Conservation (phyloP, 2,797 vertebrate species). For the Sebastes hubbsi region DNA sequence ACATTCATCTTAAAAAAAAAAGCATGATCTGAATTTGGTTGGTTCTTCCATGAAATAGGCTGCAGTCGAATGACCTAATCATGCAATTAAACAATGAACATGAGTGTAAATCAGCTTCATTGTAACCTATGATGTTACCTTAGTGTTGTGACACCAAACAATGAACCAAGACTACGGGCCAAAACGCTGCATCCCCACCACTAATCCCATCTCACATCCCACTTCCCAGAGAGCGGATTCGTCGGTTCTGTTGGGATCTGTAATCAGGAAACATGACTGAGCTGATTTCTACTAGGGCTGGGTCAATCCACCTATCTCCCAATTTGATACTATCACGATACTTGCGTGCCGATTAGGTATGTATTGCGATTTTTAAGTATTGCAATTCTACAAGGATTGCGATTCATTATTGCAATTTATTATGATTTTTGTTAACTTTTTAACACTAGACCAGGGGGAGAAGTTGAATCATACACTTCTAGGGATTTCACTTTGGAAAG, state of each 20-base stretch:
- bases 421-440: no score
- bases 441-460: fast-evolving
- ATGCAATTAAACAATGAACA: not conserved
- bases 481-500: no score
- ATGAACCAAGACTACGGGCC: not conserved
- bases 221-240: not conserved
- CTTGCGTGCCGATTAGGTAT: no score
- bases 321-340: no score
- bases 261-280: constrained; percentile 12
- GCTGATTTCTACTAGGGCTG: not conserved
- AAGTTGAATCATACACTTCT: no score
- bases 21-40: no score
- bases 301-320: no score
- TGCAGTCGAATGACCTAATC: not conserved
- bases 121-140: not conserved
- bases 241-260: constrained; percentile 27
- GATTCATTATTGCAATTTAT: no score
- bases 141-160: constrained; percentile 16
- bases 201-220: constrained; percentile 17
- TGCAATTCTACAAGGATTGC: fast-evolving
- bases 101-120: not conserved
- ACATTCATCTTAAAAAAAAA: no score
- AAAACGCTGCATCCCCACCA: not conserved
- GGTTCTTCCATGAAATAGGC: no score
- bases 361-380: no score